phyloP scores from a whole-genome alignment of 1,140 invertebrate species.

The Drosophila tristis region DNA sequence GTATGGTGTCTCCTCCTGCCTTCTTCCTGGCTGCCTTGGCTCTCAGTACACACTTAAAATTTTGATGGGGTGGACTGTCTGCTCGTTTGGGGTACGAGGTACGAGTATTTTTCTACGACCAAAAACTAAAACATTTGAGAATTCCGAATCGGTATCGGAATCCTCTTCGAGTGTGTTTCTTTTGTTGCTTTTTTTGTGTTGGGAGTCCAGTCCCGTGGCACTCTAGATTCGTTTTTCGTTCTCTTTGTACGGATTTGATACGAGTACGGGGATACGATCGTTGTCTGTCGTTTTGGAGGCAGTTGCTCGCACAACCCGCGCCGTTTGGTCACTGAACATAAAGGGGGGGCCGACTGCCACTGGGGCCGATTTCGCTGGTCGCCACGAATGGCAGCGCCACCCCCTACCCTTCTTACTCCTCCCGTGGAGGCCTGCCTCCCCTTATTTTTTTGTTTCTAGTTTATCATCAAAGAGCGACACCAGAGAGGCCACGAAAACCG shows the following conservation, averaged over 20 bases:
- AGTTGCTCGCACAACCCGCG: conserved; percentile 47
- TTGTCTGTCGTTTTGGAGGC: conserved; percentile 6
- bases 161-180: conserved; percentile 13
- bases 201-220: conserved; percentile 2
- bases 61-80: conserved; percentile 1
- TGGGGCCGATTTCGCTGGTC: background rate
- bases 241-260: background rate
- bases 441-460: conserved; percentile 11
- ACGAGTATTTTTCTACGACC: background rate
- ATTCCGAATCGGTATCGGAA: background rate
- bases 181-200: conserved; percentile 15
- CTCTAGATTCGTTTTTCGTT: background rate
- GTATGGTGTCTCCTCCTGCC: background rate
- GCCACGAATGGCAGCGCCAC: conserved; percentile 10
- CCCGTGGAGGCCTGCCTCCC: conserved; percentile 14
- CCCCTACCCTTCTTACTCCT: too few relatives aligned
- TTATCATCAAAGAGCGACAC: conserved; percentile 48
- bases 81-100: too few relatives aligned
- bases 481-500: conserved; percentile 37
- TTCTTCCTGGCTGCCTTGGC: background rate
- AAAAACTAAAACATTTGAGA: conserved; percentile 24
- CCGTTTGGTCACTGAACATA: conserved; percentile 58
- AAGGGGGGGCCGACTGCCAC: background rate
- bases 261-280: too few relatives aligned
- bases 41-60: conserved; percentile 11